A percentile compares a stretch with the other conserved stretches of the same genome.
Evolutionary conservation across 1,140 invertebrate species (phyloP).

Genomic region (Mizuhopecten yessoensis): DNA sequence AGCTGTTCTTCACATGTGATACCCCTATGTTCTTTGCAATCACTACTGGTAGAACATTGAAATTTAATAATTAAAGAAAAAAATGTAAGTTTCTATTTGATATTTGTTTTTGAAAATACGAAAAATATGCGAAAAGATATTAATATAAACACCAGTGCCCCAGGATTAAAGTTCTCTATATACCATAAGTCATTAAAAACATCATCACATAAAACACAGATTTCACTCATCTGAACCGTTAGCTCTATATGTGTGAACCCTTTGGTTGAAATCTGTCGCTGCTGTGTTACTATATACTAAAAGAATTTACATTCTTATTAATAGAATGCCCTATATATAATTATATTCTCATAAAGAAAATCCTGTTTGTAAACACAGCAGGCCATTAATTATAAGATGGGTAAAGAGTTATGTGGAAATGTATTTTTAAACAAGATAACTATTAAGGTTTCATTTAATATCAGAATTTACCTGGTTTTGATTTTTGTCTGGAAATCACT

Average conservation of each 20-base stretch:
- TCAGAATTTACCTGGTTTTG: background rate
- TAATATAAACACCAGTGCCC: too few species aligned
- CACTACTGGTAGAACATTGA: too few species aligned
- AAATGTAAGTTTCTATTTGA: too few species aligned
- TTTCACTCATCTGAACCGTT: background rate
- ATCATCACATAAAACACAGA: too few species aligned
- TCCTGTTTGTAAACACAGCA: background rate
- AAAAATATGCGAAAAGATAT: too few species aligned
- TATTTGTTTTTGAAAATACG: too few species aligned
- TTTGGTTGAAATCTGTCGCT: background rate
- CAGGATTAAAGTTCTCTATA: too few species aligned
- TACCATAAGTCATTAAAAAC: too few species aligned
- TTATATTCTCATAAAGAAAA: slow-evolving; percentile 21
- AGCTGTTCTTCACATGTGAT: too few species aligned
- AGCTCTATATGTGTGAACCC: background rate
- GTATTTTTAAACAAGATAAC: background rate
- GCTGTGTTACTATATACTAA: background rate
- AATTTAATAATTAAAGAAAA: too few species aligned
- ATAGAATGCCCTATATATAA: background rate
- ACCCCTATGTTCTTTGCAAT: too few species aligned
- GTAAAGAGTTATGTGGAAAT: background rate
- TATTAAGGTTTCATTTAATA: background rate
- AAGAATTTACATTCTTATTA: background rate
- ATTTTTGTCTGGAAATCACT: background rate
- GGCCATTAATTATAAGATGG: background rate